Base-by-base conservation (phyloP, 2,797 vertebrate species). In the Myripristis jacobus region DNA sequence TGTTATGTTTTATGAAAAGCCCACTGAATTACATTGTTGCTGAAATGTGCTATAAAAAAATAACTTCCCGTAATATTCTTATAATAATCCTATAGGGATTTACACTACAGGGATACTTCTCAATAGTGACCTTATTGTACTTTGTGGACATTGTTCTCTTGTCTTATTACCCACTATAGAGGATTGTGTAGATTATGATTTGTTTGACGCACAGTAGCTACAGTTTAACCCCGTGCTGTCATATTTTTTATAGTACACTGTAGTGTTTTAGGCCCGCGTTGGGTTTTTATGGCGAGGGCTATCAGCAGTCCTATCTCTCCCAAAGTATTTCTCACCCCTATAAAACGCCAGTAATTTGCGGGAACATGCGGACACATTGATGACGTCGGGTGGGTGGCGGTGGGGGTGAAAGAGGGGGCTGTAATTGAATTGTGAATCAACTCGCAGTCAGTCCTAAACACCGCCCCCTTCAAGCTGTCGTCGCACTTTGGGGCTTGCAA, bases 371-470 rank as follows among this genome's bases (percentile, higher is more conserved):
- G 56, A 65, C 59, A 72, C 52, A 47, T 62, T 71, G 81, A 83
- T 89, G 85, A 88, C 81, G 80, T 60, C 53, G 13, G 53, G 69
- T 29, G 59, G 56, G 34, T 60, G 55, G 61, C 53, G 69, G 29
- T 13, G 63, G 22, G 13, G 12, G 25, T 5, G 10, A 19, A 15
- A 3, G 22, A 24, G 11, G 19, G 63, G 70, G 70, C 75, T 75
- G 77, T 91, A 91, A 92, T 93, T 93, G 93, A 92, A 93, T 92
- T 92, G 89, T 93, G 91, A 93, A 93, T 93, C 92, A 91, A 87
- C 85, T 75, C 73, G 75, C 80, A 74, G 73, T 75, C 64, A 61
- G 76, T 47, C 52, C 64, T 44, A 80, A 87, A 90, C 91, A 22
- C 92, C 94, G 91, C 93, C 94, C 92, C 88, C 48, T 87, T 90